Evolutionary conservation across 2,113 vertebrate species (phyloP).

Genomic region (Pelusios castaneus): DNA sequence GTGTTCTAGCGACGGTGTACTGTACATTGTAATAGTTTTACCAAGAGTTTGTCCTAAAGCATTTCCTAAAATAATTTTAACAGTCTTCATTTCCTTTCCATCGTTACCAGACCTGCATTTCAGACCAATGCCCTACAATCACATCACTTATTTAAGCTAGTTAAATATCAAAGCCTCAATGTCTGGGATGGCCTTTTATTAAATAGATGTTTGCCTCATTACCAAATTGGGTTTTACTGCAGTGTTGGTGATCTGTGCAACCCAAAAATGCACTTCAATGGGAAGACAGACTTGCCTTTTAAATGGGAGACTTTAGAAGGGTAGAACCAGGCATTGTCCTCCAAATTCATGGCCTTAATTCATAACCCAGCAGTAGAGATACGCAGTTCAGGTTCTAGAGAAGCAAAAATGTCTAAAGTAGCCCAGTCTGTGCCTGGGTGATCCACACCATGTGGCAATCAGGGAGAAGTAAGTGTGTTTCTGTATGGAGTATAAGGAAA

Average conservation of each 20-base stretch:
- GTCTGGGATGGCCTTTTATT: not conserved
- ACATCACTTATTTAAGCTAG: no score
- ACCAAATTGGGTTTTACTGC: no score
- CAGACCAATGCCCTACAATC: not conserved
- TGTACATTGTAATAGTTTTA: fast-evolving
- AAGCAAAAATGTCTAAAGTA: not conserved
- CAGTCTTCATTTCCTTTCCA: not conserved
- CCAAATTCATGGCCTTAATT: not conserved
- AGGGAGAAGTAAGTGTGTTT: not conserved
- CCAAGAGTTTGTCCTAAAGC: fast-evolving
- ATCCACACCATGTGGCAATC: not conserved
- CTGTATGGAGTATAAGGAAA: not conserved
- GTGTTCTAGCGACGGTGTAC: not conserved
- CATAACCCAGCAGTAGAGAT: not conserved
- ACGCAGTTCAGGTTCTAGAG: not conserved
- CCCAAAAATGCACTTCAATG: no score
- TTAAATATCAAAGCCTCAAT: fast-evolving
- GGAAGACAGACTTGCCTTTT: not conserved
- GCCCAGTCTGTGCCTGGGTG: not conserved
- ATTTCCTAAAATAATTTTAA: not conserved
- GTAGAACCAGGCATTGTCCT: not conserved
- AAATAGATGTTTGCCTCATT: no score
- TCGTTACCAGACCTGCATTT: fast-evolving
- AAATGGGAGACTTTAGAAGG: not conserved
- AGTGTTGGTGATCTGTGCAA: no score